Evolutionary conservation across 2,113 vertebrate genomes (phyloP).

Genomic region (Azemiops feae): DNA sequence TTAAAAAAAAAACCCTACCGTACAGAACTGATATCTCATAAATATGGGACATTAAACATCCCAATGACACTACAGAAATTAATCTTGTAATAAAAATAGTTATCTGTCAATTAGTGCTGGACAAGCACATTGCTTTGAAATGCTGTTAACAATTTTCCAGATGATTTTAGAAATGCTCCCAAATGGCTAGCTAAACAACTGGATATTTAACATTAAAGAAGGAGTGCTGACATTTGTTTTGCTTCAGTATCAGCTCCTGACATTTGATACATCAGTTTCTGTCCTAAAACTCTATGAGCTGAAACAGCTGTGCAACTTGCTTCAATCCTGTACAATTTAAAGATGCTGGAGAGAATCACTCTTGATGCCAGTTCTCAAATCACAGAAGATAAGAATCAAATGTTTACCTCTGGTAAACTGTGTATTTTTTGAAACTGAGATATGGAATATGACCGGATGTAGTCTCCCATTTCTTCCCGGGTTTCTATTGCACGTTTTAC

Average conservation of each 20-base stretch:
- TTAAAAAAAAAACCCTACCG: background rate
- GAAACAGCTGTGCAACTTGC: background rate
- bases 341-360: background rate
- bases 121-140: background rate
- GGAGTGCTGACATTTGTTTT: background rate
- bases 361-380: background rate
- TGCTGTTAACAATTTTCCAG: background rate
- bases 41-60: background rate
- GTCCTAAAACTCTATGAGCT: constrained; percentile 1
- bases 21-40: background rate
- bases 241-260: background rate
- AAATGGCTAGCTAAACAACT: background rate
- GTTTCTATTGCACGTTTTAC: constrained; percentile 98
- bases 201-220: background rate
- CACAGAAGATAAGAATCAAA: background rate
- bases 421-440: constrained; percentile 94
- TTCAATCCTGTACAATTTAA: background rate
- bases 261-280: background rate
- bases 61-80: background rate
- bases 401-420: constrained; percentile 86
- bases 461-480: constrained; percentile 95
- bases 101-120: background rate
- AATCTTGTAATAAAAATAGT: background rate
- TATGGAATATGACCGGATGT: constrained; percentile 89
- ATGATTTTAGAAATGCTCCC: background rate